These are phyloP conservation scores for Schizaphis graminum DNA, from an alignment of 2,888 invertebrate species.

Conservation along the genomic window DNA sequence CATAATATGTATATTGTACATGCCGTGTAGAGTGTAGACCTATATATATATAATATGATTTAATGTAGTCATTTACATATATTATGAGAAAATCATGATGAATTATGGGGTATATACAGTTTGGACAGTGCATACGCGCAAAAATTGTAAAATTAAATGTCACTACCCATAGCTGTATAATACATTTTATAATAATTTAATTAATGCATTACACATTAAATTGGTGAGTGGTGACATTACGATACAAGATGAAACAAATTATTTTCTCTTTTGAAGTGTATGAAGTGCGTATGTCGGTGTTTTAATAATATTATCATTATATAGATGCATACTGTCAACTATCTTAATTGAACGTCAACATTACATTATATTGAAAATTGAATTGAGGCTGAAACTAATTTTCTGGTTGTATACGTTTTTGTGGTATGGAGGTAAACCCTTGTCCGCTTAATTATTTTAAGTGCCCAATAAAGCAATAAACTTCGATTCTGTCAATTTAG, in stretches of 20 bases:
- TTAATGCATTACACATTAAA: not conserved
- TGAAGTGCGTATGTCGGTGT: not conserved
- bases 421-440: slow-evolving; percentile 34
- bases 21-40: not conserved
- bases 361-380: slow-evolving; percentile 2
- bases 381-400: not conserved
- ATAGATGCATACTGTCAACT: not conserved
- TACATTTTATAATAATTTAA: not conserved
- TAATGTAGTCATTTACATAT: not conserved
- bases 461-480: slow-evolving; percentile 26
- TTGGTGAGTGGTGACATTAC: not conserved
- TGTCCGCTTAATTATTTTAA: slow-evolving; percentile 44
- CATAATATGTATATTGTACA: not conserved
- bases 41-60: not conserved
- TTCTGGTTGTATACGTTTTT: slow-evolving; percentile 18
- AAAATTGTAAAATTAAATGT: not conserved
- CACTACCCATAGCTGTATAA: not conserved
- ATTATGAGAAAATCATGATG: not conserved
- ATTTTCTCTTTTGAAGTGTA: not conserved
- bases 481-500: slow-evolving; percentile 38
- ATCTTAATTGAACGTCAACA: slow-evolving; percentile 36
- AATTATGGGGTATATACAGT: not conserved
- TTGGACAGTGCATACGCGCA: not conserved
- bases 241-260: not conserved
- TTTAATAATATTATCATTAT: slow-evolving; percentile 15